Conservation (phyloP, 2,113 vertebrate genomes). For the Cinclus mexicanus region DNA sequence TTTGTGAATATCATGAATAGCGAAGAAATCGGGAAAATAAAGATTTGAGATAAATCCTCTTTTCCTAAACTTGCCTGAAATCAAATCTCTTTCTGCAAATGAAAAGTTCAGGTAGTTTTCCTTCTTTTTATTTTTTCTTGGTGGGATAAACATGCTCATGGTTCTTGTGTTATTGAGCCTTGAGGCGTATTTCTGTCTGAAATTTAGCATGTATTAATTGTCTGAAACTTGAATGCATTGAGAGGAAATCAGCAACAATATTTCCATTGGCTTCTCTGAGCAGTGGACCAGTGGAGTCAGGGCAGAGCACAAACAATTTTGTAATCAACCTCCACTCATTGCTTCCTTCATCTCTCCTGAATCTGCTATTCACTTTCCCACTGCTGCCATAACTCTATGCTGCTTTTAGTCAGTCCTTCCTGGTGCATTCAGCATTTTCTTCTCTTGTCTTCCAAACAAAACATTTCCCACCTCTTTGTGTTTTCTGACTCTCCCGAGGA, state of each 20-base stretch:
- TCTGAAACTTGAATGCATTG: background rate
- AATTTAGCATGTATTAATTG: background rate
- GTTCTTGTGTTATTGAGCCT: background rate
- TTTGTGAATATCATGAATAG: background rate
- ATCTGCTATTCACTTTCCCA: background rate
- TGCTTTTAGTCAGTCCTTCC: background rate
- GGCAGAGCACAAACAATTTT: background rate
- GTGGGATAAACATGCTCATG: background rate
- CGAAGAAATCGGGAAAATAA: background rate
- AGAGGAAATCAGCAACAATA: background rate
- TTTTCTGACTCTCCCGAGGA: conserved; percentile 31
- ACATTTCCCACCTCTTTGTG: conserved; percentile 27
- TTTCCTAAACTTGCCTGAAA: background rate
- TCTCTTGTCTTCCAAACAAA: conserved; percentile 28
- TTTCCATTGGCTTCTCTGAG: background rate
- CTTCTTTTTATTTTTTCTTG: background rate
- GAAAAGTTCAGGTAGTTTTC: background rate
- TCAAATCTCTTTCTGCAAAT: background rate
- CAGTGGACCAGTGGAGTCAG: background rate
- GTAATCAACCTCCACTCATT: background rate
- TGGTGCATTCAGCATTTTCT: background rate
- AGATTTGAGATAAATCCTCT: background rate
- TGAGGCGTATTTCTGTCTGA: background rate
- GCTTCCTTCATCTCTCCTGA: background rate
- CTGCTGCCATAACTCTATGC: background rate